Evolutionary conservation across 2,888 invertebrate species (phyloP), one percentile per base, ranked within the genome.

Genomic region (Elmis aenea): DNA sequence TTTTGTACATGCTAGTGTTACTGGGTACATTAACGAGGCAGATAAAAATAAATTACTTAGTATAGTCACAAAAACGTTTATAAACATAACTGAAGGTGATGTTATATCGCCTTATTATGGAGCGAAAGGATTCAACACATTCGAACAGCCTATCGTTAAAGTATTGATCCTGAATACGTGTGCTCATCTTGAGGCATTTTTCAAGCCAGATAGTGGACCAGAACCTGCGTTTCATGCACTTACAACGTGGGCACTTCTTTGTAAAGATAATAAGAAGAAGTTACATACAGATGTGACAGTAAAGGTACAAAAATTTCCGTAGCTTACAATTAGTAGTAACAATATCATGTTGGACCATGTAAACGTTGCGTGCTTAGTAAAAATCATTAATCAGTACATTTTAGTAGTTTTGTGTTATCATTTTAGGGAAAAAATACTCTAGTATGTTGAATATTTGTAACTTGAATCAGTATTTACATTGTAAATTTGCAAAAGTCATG

Each of bases 41-140:
- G 64, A 65, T 46, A 47, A 52, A 33, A 50, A 49, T 32, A 62
- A 61, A 46, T 58, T 66, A 25, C 15, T 60, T 21, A 47, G 56
- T 33, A 52, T 59, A 12, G 49, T 66, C 15, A 47, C 42, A 6
- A 50, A 46, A 14, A 59, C 54, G 25, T 55, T 61, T n/a, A 42
- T 61, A 21, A 53, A 50, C 23, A 32, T 51, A 9, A 54, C 59
- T 26, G 48, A 45, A n/a, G 58, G 74, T 48, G 86, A 88, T 60
- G 57, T 85, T 26, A 68, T 77, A 33, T 68, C 78, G 3, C 65
- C 85, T 15, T 85, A 88, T 61, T 84, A 85, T 70, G 81, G 85
- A 2, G 73, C 83, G 1, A 72, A 81, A 33, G 92, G 90, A 26
- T 74, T 83, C 35, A 79, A 77, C 50, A 67, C 81, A 26, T 69